Conservation (phyloP, 2,113 vertebrate genomes). For the Arvicanthis niloticus region DNA sequence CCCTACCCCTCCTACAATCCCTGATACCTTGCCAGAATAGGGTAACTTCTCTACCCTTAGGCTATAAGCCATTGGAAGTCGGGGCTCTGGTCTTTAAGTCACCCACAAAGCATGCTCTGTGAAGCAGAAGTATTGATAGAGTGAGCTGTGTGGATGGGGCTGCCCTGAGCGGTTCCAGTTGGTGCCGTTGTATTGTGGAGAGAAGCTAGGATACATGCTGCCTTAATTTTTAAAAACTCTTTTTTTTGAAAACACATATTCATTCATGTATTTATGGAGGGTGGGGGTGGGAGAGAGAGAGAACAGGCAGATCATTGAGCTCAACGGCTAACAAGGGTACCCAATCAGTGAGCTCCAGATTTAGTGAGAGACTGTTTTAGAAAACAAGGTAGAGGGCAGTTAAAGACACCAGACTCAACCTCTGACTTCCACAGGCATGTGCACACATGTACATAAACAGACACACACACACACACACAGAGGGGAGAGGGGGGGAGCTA, state of each 20-base stretch:
- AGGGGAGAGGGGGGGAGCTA: neutral
- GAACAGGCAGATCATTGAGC: neutral
- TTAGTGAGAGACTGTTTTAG: neutral
- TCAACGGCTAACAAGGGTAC: neutral
- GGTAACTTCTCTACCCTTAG: neutral
- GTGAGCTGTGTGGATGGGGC: neutral
- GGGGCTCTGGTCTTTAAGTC: neutral
- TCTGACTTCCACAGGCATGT: neutral
- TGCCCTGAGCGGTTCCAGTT: neutral
- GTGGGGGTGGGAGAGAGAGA: too few relatives aligned
- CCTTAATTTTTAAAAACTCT: neutral
- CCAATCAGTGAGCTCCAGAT: neutral
- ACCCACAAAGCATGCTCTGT: neutral
- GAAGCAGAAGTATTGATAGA: neutral
- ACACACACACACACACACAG: neutral
- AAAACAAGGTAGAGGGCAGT: neutral
- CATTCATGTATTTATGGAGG: neutral
- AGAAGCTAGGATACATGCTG: neutral
- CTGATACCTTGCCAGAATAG: neutral
- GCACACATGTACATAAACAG: neutral
- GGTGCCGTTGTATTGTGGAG: too few relatives aligned
- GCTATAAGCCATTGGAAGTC: neutral
- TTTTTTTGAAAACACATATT: neutral
- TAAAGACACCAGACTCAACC: neutral
- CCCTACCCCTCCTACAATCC: neutral